Conservation (phyloP, 2,113 vertebrate species). For the Brienomyrus brachyistius region DNA sequence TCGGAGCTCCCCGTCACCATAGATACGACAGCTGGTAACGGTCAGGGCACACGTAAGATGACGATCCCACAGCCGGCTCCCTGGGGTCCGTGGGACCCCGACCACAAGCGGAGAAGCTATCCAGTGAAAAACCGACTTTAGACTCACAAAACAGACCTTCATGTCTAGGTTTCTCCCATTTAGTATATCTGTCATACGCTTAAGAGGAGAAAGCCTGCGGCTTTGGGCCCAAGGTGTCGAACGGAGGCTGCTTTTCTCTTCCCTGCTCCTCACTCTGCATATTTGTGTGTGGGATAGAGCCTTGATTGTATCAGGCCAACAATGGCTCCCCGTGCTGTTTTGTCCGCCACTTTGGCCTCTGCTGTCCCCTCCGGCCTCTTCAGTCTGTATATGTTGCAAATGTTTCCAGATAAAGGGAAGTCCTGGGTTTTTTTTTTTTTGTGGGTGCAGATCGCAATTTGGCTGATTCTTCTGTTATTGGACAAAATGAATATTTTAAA, state of each 20-base stretch:
- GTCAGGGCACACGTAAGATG: not conserved
- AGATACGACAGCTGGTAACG: not conserved
- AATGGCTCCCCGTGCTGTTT: not conserved
- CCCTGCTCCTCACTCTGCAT: not conserved
- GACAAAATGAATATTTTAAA: not conserved
- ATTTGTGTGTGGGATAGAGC: conserved; percentile 5
- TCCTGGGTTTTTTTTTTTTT: not conserved
- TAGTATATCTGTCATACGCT: not conserved
- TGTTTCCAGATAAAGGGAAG: not conserved
- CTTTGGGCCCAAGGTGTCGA: not conserved
- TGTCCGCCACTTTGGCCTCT: not conserved
- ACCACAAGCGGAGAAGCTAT: not conserved
- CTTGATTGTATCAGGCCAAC: not conserved
- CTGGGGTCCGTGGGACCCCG: not conserved
- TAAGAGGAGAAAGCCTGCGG: not conserved
- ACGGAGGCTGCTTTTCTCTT: not conserved
- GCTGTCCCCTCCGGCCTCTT: not conserved
- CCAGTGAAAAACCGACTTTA: not conserved
- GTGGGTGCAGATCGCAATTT: not conserved
- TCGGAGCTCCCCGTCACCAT: not conserved
- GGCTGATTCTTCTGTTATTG: not conserved
- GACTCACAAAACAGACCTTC: not conserved
- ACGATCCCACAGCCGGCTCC: not conserved
- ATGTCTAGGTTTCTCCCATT: not conserved
- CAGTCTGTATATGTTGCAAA: not conserved